Evolutionary conservation across 2,888 invertebrate genomes (phyloP).

Genomic region (Carpatolechia fugitivella): DNA sequence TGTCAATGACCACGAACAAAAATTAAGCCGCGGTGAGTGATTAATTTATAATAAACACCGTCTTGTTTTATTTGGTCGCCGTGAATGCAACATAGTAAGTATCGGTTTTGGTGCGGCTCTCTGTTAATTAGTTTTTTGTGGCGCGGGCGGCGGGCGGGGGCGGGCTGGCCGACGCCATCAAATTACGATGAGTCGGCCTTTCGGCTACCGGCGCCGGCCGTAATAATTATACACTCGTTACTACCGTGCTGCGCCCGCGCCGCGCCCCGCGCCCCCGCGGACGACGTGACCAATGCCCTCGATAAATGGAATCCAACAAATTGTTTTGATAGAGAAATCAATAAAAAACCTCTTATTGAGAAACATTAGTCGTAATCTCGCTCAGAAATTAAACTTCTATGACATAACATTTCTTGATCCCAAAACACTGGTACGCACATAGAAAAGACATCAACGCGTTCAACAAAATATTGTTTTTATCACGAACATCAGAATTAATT

Average conservation of each 20-base stretch:
- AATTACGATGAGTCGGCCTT: slow-evolving; percentile 79
- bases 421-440: not conserved
- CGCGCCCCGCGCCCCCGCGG: slow-evolving; percentile 24
- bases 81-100: slow-evolving; percentile 54
- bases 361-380: not conserved
- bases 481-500: not conserved
- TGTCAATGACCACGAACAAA: slow-evolving; percentile 9
- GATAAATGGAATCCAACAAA: slow-evolving; percentile 52
- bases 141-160: slow-evolving; percentile 62
- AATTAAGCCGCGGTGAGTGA: slow-evolving; percentile 4
- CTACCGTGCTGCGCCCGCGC: slow-evolving; percentile 69
- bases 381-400: not conserved
- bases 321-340: slow-evolving; percentile 51
- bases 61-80: slow-evolving; percentile 46
- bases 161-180: slow-evolving; percentile 75
- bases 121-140: slow-evolving; percentile 78
- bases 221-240: slow-evolving; percentile 79
- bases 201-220: slow-evolving; percentile 68
- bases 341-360: slow-evolving; percentile 29
- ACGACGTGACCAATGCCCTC: slow-evolving; percentile 52
- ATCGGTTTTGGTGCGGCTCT: slow-evolving; percentile 36
- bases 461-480: not conserved
- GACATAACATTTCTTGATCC: not conserved
- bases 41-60: slow-evolving; percentile 12
- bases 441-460: slow-evolving; percentile 10